These are phyloP conservation scores for Arrhamphus sclerolepis DNA, from an alignment of 2,797 vertebrate species.

Conservation along the genomic window DNA sequence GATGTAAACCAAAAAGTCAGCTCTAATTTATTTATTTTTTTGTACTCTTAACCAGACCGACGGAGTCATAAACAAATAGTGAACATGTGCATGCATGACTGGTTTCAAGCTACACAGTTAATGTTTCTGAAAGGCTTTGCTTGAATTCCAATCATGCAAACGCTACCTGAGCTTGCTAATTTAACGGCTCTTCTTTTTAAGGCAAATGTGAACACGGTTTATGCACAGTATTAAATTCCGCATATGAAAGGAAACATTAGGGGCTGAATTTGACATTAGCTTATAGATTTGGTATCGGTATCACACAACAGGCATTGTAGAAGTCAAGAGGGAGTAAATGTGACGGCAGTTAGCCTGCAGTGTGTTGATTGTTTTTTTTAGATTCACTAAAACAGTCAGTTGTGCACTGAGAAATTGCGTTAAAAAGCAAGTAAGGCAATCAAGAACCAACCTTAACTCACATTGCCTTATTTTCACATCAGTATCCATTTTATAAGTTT, in stretches of 20 bases:
- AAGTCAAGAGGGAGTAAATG: slow-evolving; percentile 16
- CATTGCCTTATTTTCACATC: slow-evolving; percentile 54
- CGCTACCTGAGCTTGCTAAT: slow-evolving; percentile 39
- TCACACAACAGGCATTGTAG: slow-evolving; percentile 13
- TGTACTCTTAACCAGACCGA: slow-evolving; percentile 22
- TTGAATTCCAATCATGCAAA: slow-evolving; percentile 60
- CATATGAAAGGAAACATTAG: slow-evolving; percentile 17
- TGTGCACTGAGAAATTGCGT: slow-evolving; percentile 55
- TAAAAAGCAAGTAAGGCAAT: slow-evolving; percentile 51
- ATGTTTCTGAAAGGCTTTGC: slow-evolving; percentile 40
- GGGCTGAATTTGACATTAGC: slow-evolving; percentile 28
- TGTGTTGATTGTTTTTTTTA: slow-evolving; percentile 34
- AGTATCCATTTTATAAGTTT: slow-evolving; percentile 41
- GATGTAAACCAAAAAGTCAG: slow-evolving; percentile 20
- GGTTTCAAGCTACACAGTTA: slow-evolving; percentile 55
- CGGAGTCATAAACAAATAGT: slow-evolving; percentile 36
- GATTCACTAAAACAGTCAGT: slow-evolving; percentile 28
- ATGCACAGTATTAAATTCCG: slow-evolving; percentile 30
- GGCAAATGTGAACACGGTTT: slow-evolving; percentile 22
- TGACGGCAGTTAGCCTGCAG: slow-evolving; percentile 21
- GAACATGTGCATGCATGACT: slow-evolving; percentile 51
- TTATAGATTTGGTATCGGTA: slow-evolving; percentile 29
- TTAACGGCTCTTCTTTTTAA: slow-evolving; percentile 30
- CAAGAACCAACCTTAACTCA: slow-evolving; percentile 41
- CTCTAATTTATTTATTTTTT: slow-evolving; percentile 21